A percentile compares a stretch with the other conserved stretches of the same genome.
Conservation (phyloP, 2,888 invertebrate species). For the Steinernema hermaphroditum region DNA sequence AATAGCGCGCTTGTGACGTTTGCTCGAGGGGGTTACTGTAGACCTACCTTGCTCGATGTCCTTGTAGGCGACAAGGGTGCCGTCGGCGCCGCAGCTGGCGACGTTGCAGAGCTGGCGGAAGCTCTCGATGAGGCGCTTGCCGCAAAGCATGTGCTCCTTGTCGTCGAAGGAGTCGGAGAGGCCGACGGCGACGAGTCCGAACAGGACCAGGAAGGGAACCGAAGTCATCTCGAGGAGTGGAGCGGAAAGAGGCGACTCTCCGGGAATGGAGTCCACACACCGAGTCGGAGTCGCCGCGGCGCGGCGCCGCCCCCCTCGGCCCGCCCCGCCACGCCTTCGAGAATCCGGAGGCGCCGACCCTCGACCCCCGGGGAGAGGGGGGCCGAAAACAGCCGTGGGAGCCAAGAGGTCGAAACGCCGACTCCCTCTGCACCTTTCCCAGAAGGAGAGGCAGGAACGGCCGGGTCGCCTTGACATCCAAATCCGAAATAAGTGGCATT, state of each 20-base stretch:
- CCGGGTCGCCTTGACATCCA: no score
- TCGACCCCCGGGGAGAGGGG: no score
- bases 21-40: background rate
- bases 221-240: constrained; percentile 6
- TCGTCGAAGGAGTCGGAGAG: background rate
- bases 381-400: no score
- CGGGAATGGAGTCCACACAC: background rate
- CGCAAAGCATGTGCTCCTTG: constrained; percentile 24
- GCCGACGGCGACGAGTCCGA: background rate
- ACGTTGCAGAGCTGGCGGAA: constrained; percentile 25
- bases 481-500: no score
- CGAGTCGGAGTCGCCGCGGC: constrained; percentile 4
- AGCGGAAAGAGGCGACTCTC: background rate
- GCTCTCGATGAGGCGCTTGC: constrained; percentile 11
- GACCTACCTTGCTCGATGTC: constrained; percentile 17
- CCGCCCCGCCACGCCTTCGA: constrained; percentile 26
- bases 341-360: no score
- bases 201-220: background rate
- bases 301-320: constrained; percentile 11
- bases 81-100: constrained; percentile 18
- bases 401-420: no score
- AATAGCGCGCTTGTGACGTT: no score
- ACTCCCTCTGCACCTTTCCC: no score
- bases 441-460: no score
- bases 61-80: constrained; percentile 10